Evolutionary conservation across 1,140 invertebrate genomes (phyloP).

Genomic region (Atta colombica): DNA sequence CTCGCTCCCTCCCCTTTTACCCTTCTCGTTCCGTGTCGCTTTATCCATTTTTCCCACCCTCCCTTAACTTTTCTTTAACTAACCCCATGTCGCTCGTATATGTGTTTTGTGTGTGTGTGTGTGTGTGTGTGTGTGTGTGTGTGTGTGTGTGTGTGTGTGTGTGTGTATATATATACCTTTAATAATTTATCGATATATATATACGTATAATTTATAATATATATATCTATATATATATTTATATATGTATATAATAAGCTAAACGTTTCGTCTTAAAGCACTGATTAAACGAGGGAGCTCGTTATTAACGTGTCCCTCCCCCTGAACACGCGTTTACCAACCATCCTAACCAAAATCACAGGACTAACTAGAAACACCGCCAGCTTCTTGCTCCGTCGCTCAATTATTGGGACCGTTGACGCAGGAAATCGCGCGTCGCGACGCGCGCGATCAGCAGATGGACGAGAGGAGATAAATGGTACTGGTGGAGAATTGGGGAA

Average conservation of each 20-base stretch:
- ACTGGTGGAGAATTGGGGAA: conserved; percentile 12
- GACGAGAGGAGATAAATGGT: conserved; percentile 59
- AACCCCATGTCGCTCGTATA: conserved; percentile 58
- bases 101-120: conserved; percentile 36
- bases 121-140: not conserved
- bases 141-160: conserved; percentile 30
- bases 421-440: conserved; percentile 42
- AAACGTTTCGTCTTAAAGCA: conserved; percentile 86
- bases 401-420: conserved; percentile 50
- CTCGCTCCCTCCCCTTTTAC: conserved; percentile 17
- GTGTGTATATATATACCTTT: conserved; percentile 70
- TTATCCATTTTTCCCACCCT: conserved; percentile 9
- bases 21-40: conserved; percentile 40
- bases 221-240: conserved; percentile 84
- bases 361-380: conserved; percentile 86
- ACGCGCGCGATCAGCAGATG: conserved; percentile 42
- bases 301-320: conserved; percentile 85
- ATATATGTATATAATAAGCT: conserved; percentile 82
- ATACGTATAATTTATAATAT: conserved; percentile 72
- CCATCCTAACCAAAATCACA: conserved; percentile 86
- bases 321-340: conserved; percentile 83
- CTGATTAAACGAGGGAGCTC: conserved; percentile 86
- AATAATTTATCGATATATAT: conserved; percentile 76
- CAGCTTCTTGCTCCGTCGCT: conserved; percentile 76
- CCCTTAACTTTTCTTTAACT: conserved; percentile 44